phyloP scores from a whole-genome alignment of 2,888 invertebrate species.

The Tenthredo notha region DNA sequence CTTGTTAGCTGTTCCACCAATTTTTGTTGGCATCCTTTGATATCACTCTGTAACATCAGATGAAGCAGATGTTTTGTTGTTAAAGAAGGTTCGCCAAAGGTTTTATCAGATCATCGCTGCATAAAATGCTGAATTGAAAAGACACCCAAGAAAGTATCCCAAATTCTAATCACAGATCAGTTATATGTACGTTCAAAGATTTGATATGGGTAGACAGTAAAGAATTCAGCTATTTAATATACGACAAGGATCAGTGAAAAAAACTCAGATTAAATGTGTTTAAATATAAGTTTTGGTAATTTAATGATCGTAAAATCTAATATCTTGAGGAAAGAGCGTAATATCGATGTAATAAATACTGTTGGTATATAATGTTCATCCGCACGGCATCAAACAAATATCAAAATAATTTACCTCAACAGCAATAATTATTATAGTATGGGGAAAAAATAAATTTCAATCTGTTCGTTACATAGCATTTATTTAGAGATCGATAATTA shows the following conservation, averaged over 20 bases:
- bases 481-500: background rate
- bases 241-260: background rate
- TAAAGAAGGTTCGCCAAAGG: background rate
- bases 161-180: background rate
- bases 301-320: background rate
- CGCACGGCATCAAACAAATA: background rate
- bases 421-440: conserved; percentile 20
- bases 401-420: background rate
- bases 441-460: background rate
- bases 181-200: background rate
- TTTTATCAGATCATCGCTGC: background rate
- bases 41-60: conserved; percentile 88
- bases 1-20: conserved; percentile 95
- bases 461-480: background rate
- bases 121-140: background rate
- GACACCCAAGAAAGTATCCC: background rate
- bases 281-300: background rate
- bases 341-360: background rate
- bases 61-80: background rate
- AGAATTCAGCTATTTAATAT: background rate
- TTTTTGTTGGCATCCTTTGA: conserved; percentile 97
- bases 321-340: background rate
- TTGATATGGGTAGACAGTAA: background rate
- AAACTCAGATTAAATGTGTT: background rate
- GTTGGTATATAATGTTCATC: background rate